These are phyloP conservation scores for Hoplodrina ambigua DNA, from an alignment of 2,888 invertebrate species.

Conservation along the genomic window DNA sequence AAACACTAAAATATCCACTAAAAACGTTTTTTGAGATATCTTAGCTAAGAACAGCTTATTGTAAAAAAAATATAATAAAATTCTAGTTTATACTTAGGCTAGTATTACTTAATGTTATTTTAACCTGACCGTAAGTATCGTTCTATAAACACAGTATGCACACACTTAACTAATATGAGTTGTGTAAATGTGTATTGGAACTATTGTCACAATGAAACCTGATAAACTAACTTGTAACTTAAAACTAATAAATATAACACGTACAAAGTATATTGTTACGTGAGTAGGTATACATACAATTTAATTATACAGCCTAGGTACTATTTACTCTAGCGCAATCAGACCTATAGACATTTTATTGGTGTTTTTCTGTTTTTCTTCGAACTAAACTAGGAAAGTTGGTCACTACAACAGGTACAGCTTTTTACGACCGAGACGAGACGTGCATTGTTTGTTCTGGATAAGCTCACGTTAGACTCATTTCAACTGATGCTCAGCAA, in stretches of 20 bases:
- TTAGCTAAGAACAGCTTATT: too few relatives aligned
- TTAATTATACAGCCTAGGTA: constrained; percentile 1
- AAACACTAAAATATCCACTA: too few relatives aligned
- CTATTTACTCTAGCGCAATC: constrained; percentile 2
- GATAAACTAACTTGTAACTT: constrained; percentile 46
- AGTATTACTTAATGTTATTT: constrained; percentile 3
- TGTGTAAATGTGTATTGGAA: constrained; percentile 32
- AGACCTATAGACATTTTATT: not conserved
- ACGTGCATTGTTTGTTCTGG: constrained; percentile 17
- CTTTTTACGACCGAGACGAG: constrained; percentile 12
- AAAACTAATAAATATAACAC: constrained; percentile 44
- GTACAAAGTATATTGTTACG: constrained; percentile 41
- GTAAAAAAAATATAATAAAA: not conserved
- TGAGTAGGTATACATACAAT: constrained; percentile 11
- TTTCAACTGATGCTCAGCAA: not conserved
- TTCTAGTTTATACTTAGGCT: not conserved
- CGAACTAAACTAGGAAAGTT: constrained; percentile 14
- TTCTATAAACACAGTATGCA: constrained; percentile 2
- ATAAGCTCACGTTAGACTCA: not conserved
- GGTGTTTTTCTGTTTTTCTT: not conserved
- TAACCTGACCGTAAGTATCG: not conserved
- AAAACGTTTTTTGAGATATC: too few relatives aligned
- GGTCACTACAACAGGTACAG: not conserved
- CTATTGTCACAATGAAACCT: constrained; percentile 41
- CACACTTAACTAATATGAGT: not conserved